phyloP scores from a whole-genome alignment of 2,113 vertebrate species.

The Gymnobelideus leadbeateri region DNA sequence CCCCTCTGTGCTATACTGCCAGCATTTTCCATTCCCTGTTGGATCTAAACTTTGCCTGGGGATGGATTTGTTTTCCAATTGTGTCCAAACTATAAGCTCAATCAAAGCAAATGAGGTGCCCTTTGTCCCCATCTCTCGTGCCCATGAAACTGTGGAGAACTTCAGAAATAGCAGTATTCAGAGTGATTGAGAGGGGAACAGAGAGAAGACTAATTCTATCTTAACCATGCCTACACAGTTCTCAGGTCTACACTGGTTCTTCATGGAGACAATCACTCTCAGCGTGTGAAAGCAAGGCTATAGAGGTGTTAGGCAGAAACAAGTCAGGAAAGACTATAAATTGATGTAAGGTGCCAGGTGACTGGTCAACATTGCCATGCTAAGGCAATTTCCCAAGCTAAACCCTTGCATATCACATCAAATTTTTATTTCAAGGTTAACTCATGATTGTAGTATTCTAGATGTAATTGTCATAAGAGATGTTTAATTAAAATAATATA shows the following conservation, averaged over 20 bases:
- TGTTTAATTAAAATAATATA: no score
- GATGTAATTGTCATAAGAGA: no score
- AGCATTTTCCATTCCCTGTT: background rate
- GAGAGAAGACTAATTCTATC: background rate
- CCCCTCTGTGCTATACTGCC: background rate
- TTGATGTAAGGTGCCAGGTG: background rate
- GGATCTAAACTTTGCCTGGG: conserved; percentile 41
- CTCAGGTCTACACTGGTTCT: background rate
- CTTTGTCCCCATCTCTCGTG: background rate
- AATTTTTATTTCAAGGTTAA: background rate
- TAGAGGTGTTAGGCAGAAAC: background rate
- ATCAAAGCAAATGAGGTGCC: conserved; percentile 1
- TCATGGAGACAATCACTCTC: background rate
- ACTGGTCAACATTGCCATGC: background rate
- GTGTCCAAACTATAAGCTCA: conserved; percentile 41
- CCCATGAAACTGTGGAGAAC: background rate
- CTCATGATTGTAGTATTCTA: background rate
- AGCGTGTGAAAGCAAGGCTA: background rate
- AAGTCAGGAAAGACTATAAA: background rate
- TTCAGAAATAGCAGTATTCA: conserved; percentile 5
- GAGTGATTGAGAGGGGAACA: background rate
- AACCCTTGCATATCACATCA: background rate
- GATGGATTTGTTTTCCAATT: background rate
- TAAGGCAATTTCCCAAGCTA: background rate
- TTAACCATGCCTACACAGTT: background rate